Percentiles rank a stretch among this genome's conserved stretches.
phyloP scores from a whole-genome alignment of 2,888 invertebrate genomes.

The Drosophila subquinaria region DNA sequence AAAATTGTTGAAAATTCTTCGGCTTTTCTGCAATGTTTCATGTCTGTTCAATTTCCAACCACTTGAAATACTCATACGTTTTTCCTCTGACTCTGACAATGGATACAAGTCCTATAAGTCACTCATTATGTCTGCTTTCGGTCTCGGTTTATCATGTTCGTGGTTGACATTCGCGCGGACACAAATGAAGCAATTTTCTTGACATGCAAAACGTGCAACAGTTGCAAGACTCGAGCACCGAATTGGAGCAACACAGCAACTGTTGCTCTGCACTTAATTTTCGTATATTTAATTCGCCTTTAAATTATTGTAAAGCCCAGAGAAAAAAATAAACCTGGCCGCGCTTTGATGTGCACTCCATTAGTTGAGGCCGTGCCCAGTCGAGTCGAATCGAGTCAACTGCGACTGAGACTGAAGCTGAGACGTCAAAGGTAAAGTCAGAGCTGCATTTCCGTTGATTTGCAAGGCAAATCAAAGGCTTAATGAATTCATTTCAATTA shows the following conservation, averaged over 20 bases:
- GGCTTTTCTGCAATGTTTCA: constrained; percentile 3
- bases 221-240: constrained; percentile 60
- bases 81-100: constrained; percentile 49
- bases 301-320: constrained; percentile 70
- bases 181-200: constrained; percentile 80
- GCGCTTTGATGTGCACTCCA: constrained; percentile 62
- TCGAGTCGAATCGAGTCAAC: constrained; percentile 14
- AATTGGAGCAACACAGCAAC: constrained; percentile 47
- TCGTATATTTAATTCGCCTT: constrained; percentile 78
- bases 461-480: constrained; percentile 79
- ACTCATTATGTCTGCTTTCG: constrained; percentile 75
- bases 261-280: constrained; percentile 71
- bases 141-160: constrained; percentile 74
- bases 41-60: constrained; percentile 13
- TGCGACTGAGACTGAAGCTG: constrained; percentile 11
- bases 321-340: constrained; percentile 19
- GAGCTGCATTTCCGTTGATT: constrained; percentile 52
- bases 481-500: constrained; percentile 82
- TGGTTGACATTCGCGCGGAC: constrained; percentile 78
- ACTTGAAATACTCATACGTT: constrained; percentile 22
- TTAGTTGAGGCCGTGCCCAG: constrained; percentile 31
- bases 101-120: constrained; percentile 59
- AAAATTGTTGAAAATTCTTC: constrained; percentile 40
- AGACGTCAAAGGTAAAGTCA: constrained; percentile 72
- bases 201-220: constrained; percentile 81